These are phyloP conservation scores for Lordiphosa collinella DNA, from an alignment of 1,140 invertebrate genomes.

Conservation along the genomic window DNA sequence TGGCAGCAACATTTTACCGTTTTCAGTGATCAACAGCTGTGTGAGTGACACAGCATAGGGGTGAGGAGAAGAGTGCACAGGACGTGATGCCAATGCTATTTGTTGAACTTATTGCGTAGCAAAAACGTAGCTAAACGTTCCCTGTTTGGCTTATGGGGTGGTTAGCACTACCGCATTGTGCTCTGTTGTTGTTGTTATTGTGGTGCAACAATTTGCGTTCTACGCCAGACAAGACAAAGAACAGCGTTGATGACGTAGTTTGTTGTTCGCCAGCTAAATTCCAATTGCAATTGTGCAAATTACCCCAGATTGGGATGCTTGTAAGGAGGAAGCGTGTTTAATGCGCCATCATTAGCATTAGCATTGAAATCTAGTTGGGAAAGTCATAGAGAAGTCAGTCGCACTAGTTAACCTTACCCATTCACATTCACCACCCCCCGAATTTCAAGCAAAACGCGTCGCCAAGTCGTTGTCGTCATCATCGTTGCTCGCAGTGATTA, in stretches of 20 bases:
- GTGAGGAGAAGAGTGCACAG: not conserved
- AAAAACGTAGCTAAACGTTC: slow-evolving; percentile 23
- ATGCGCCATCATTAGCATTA: slow-evolving; percentile 8
- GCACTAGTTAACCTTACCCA: slow-evolving; percentile 15
- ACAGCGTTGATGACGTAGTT: slow-evolving; percentile 26
- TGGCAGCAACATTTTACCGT: slow-evolving; percentile 40
- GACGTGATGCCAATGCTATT: slow-evolving; percentile 41
- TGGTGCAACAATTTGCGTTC: slow-evolving; percentile 44
- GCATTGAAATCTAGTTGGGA: slow-evolving; percentile 1
- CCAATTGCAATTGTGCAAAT: slow-evolving; percentile 32
- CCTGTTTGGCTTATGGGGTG: slow-evolving; percentile 10
- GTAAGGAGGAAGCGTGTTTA: slow-evolving; percentile 8
- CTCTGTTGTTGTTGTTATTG: slow-evolving; percentile 9
- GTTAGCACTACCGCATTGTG: slow-evolving; percentile 17
- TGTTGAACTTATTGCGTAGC: slow-evolving; percentile 49
- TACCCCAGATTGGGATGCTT: slow-evolving; percentile 22
- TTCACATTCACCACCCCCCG: not conserved
- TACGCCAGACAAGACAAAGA: slow-evolving; percentile 12
- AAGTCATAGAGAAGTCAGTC: slow-evolving; percentile 5
- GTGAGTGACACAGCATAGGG: slow-evolving; percentile 10
- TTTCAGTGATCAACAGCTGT: slow-evolving; percentile 53
- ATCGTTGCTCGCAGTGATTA: slow-evolving; percentile 35
- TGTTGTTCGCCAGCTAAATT: slow-evolving; percentile 18
- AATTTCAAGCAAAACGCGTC: not conserved
- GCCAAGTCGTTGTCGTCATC: slow-evolving; percentile 22